A percentile compares a stretch with the other conserved stretches of the same genome.
These are phyloP conservation scores for Tachysurus vachellii DNA, from an alignment of 2,113 vertebrate species.

Conservation along the genomic window DNA sequence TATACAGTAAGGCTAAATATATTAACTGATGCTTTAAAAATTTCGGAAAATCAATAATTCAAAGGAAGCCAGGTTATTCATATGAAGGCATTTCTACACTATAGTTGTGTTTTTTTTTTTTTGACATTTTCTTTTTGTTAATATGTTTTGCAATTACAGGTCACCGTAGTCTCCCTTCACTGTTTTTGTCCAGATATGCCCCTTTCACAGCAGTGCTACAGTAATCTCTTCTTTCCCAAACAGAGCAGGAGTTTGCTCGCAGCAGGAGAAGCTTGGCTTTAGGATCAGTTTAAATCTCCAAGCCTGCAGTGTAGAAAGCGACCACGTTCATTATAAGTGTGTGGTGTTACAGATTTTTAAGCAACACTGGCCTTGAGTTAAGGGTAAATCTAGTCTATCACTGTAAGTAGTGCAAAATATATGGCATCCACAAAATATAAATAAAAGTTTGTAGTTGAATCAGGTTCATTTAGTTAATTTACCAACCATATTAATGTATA, in stretches of 20 bases:
- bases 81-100: neutral
- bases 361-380: neutral
- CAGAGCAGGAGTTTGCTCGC: slow-evolving; percentile 13
- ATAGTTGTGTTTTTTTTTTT: too few relatives aligned
- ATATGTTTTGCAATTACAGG: neutral
- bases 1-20: neutral
- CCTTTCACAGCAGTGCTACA: neutral
- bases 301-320: neutral
- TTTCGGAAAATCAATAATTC: neutral
- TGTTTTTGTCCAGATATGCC: neutral
- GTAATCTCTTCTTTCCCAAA: slow-evolving; percentile 48
- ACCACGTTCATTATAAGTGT: neutral
- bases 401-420: too few relatives aligned
- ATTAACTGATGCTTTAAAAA: neutral
- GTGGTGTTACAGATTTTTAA: neutral
- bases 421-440: too few relatives aligned
- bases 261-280: slow-evolving; percentile 20
- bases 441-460: too few relatives aligned
- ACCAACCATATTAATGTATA: neutral
- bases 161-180: neutral
- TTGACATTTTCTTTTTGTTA: neutral
- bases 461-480: too few relatives aligned
- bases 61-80: neutral
- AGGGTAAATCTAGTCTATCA: too few relatives aligned
- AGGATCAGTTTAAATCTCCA: neutral